Conservation (phyloP, 2,797 vertebrate genomes). For the Aldrovandia affinis region DNA sequence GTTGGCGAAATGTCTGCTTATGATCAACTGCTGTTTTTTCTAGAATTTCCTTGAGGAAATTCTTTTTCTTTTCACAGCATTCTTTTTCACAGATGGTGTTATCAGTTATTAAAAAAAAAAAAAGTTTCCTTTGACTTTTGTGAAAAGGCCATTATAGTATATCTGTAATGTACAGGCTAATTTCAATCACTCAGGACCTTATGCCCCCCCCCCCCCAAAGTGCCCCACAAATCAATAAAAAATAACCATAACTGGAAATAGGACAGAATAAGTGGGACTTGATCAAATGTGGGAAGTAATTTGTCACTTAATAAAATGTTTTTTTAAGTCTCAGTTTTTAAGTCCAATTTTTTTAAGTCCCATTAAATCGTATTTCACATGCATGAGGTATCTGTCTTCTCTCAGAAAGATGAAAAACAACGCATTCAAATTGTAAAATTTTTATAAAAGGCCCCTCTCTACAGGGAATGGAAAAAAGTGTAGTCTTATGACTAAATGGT, state of each 20-base stretch:
- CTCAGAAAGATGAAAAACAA: not conserved
- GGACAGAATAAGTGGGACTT: too few species aligned
- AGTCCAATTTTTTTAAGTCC: constrained; percentile 24
- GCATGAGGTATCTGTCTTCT: not conserved
- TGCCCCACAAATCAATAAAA: constrained; percentile 14
- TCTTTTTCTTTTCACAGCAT: too few species aligned
- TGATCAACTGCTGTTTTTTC: not conserved
- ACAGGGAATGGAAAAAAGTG: constrained; percentile 10
- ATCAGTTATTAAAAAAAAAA: not conserved
- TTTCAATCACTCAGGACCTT: not conserved
- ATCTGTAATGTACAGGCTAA: not conserved
- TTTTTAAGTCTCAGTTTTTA: too few species aligned
- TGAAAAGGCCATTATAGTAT: not conserved
- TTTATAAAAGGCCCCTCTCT: constrained; percentile 18
- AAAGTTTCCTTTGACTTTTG: not conserved
- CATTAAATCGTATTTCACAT: constrained; percentile 6
- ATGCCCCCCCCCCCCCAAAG: not conserved
- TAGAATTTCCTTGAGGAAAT: not conserved
- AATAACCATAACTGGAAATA: not conserved
- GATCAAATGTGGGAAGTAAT: too few species aligned
- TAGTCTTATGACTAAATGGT: not conserved
- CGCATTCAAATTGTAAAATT: not conserved
- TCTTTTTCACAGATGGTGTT: not conserved
- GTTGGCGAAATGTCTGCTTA: too few species aligned
- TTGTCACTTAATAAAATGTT: too few species aligned